Evolutionary conservation across 1,140 invertebrate species (phyloP), one percentile per base, ranked within the genome.

Genomic region (Eulimnadia texana): DNA sequence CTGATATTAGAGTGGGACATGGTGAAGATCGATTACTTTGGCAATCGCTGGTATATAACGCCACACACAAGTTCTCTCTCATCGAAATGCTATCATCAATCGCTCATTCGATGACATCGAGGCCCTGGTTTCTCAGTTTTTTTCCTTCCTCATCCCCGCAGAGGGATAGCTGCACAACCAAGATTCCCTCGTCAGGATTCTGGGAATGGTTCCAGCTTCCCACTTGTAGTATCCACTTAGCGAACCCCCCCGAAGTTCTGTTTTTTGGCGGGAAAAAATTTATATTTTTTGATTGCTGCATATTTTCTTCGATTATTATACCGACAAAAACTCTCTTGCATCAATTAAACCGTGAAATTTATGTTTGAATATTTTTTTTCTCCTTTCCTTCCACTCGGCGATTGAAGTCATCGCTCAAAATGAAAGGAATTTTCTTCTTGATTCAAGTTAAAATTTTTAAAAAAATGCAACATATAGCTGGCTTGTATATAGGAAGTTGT

Each of bases 61-160:
- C 29, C 54, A 9, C 54, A 27, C 54, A 27, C 54, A n/a, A 27
- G 25, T 29, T 57, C 55, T 27, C 1, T 56, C 55, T 57, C 55
- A 57, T 57, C 55, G 55, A 57, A 57, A 57, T 56, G 54, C 54
- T 24, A 56, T 20, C 27, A 57, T 57, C 55, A n/a, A 57, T 57
- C 55, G 55, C 55, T 57, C 55, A 57, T 42, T 57, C 25, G 55
- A 57, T 57, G 55, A 57, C 55, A 27, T 27, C 25, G 20, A 2
- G 23, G 19, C 52, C 23, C 24, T 22, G 50, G 19, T 11, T 55
- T 24, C 22, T 25, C 2, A 19, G 24, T 11, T n/a, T 56, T 27
- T 56, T 56, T 24, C n/a, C 23, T 11, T 52, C 24, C 27, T 29
- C 27, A 19, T 56, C 54, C 16, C 23, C 33, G 33, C 6, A 42